Evolutionary conservation across 2,797 vertebrate genomes (phyloP), one percentile per base, ranked within the genome.

Genomic region (Aldrovandia affinis): DNA sequence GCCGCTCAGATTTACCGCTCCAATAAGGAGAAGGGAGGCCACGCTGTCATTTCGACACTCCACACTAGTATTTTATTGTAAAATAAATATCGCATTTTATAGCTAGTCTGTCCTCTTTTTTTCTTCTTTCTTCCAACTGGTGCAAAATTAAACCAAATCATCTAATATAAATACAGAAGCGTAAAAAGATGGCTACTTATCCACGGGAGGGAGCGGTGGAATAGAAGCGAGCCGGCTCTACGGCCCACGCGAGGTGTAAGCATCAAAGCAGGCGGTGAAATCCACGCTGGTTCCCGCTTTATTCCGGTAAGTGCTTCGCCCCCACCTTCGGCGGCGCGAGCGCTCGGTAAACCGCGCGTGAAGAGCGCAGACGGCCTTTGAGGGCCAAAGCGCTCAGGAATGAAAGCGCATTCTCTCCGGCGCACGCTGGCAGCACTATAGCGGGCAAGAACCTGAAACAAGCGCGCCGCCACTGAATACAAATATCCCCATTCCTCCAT

Each of bases 61-160:
- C 70, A 75, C 20, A 75, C 22, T 75, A 20, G 44, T 22, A 44
- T 75, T 75, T 44, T 44, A 42, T 75, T 75, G 70, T 44, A 42
- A 75, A 75, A 75, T 75, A 75, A 75, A 75, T 75, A 75, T n/a
- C 44, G 36, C 70, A 25, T 75, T 75, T 75, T 44, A 75, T 44
- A 75, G 70, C 7, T 44, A 6, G 39, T 42, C 36, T 25, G 7
- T 30, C 20, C 36, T 22, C 20, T 42, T 5, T 9, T 9, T 28
- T 65, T 30, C n/a, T 30, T 28, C 28, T 65, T 65, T 65, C 10
- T 70, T 18, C 33, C 30, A 42, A 39, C 28, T 33, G 30, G 36
- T 70, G 68, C 36, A 73, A 73, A 73, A 20, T 61, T 15, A 73
- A 75, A 75, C 22, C 18, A 75, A 42, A 42, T 25, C 20, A 22